phyloP scores from a whole-genome alignment of 2,888 invertebrate genomes.

The Drosophila testacea region DNA sequence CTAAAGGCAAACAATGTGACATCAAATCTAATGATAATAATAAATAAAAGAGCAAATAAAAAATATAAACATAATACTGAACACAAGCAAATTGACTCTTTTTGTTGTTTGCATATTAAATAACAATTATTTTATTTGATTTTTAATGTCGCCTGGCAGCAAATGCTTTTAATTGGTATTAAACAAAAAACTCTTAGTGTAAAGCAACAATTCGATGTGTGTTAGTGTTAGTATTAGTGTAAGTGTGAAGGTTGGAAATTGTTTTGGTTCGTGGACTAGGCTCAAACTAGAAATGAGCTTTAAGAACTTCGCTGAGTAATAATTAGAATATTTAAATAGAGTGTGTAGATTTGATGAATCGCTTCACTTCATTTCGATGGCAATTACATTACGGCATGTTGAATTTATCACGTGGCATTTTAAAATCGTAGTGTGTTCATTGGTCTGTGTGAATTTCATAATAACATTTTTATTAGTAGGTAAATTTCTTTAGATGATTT shows the following conservation, averaged over 20 bases:
- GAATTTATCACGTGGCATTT: slow-evolving; percentile 30
- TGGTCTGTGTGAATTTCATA: neutral
- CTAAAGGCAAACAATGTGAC: slow-evolving; percentile 42
- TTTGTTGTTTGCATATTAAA: slow-evolving; percentile 16
- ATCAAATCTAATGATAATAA: slow-evolving; percentile 21
- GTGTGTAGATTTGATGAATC: slow-evolving; percentile 21
- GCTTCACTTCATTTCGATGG: slow-evolving; percentile 12
- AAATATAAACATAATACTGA: slow-evolving; percentile 78
- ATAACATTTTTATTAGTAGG: neutral
- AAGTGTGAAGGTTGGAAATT: slow-evolving; percentile 3
- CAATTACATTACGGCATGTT: slow-evolving; percentile 2
- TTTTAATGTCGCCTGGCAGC: slow-evolving; percentile 10
- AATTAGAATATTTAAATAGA: slow-evolving; percentile 7
- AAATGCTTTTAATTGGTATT: slow-evolving; percentile 21
- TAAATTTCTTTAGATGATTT: slow-evolving; percentile 33
- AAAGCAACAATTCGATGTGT: slow-evolving; percentile 12
- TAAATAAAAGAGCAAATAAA: slow-evolving; percentile 21
- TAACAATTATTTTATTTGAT: slow-evolving; percentile 30
- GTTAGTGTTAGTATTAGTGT: slow-evolving; percentile 3
- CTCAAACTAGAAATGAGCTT: slow-evolving; percentile 43
- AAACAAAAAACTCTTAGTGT: slow-evolving; percentile 26
- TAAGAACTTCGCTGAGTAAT: slow-evolving; percentile 1
- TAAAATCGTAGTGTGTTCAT: slow-evolving; percentile 47
- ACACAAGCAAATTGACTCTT: slow-evolving; percentile 72
- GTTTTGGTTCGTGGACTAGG: slow-evolving; percentile 36